Base-by-base conservation (phyloP, 2,797 vertebrate species). In the Tarsius wallacei region DNA sequence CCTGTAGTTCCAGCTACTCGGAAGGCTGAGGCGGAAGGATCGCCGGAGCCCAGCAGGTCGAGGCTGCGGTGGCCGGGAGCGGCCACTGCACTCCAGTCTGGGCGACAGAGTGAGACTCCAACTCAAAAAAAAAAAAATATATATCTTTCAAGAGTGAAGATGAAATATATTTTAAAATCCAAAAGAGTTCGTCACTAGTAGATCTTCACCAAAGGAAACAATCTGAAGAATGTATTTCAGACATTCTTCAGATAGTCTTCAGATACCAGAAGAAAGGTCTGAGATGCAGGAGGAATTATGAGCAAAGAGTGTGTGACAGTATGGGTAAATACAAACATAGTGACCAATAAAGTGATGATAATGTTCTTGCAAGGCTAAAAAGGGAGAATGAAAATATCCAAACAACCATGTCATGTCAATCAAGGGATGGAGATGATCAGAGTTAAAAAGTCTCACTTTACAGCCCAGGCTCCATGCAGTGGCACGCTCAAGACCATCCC, bases 151-250 rank as follows among this genome's bases (percentile, higher is more conserved):
- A 42, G 59, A 47, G 57, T 86, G 19, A 74, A 12, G 19, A 61
- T 74, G 19, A n/a, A 76, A 81, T 74, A 74, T 16, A 64, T 82
- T 83, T 77, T 93, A 70, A 83, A 63, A 36, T 19, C 17, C 61
- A 11, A 53, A 82, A 36, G 36, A 71, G 49, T 82, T 36, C 80
- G 59, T 57, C 55, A 17, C 51, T 33, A 53, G 15, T 42, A 73
- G 33, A 73, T 31, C n/a, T 5, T 68, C 55, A 16, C 74, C 64
- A 51, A 68, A 59, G 70, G n/a, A n/a, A n/a, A n/a, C n/a, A 49
- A 66, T 80, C n/a, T 74, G 26, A 74, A 86, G 42, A 81, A 74
- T 33, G 14, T 80, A 47, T 86, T 74, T 96, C 80, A 85, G 51
- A 33, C 63, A 76, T n/a, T n/a, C n/a, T n/a, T 33, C 93, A 31